Conservation (phyloP, 2,113 vertebrate genomes). For the Natator depressus region DNA sequence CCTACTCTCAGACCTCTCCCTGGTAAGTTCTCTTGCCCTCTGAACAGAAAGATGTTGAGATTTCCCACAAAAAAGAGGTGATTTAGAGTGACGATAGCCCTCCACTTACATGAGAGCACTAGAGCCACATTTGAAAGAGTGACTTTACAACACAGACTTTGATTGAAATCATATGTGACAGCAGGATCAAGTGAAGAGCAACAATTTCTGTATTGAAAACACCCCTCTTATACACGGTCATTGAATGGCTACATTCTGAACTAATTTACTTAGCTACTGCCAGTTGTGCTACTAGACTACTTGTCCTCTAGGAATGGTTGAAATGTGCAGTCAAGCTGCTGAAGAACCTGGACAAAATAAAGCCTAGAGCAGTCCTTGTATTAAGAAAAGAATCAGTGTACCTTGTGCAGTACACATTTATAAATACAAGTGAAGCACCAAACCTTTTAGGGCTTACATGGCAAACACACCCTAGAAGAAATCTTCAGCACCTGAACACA, state of each 20-base stretch:
- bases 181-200: constrained; percentile 37
- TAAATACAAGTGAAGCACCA: neutral
- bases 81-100: neutral
- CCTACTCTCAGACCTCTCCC: neutral
- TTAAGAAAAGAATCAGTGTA: neutral
- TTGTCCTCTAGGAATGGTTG: constrained; percentile 56
- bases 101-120: neutral
- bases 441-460: constrained; percentile 3
- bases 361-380: constrained; percentile 14
- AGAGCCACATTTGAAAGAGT: neutral
- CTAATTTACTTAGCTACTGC: constrained; percentile 52
- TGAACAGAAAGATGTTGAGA: neutral
- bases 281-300: neutral
- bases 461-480: neutral
- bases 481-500: neutral
- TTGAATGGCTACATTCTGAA: constrained; percentile 46
- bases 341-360: neutral
- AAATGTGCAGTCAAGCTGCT: constrained; percentile 49
- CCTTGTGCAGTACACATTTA: neutral
- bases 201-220: constrained; percentile 40
- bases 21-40: neutral
- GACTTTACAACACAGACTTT: neutral
- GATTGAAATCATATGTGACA: constrained; percentile 30
- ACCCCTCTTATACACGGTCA: constrained; percentile 33
- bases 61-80: neutral